Conservation (phyloP, 1,140 invertebrate genomes). For the Psix sp. region DNA sequence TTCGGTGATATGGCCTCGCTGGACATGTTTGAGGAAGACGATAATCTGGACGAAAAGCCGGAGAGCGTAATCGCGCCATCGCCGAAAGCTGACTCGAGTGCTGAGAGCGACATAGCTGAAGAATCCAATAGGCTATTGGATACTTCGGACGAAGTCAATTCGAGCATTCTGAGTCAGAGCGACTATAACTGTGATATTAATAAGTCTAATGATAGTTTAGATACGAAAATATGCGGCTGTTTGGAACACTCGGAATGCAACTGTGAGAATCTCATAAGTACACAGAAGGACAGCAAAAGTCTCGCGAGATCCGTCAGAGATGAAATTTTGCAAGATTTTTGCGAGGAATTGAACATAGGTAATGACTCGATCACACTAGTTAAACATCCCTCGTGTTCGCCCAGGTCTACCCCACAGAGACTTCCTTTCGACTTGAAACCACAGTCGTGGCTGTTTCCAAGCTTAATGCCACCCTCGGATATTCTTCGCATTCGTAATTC, state of each 20-base stretch:
- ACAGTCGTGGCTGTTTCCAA: constrained; percentile 64
- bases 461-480: constrained; percentile 71
- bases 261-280: constrained; percentile 53
- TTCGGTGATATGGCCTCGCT: constrained; percentile 64
- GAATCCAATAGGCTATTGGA: constrained; percentile 45
- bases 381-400: constrained; percentile 73
- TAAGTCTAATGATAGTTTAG: constrained; percentile 66
- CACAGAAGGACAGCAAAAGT: constrained; percentile 56
- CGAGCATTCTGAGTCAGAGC: constrained; percentile 69
- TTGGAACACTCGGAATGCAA: constrained; percentile 62
- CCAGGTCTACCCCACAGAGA: constrained; percentile 72
- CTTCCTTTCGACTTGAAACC: constrained; percentile 69
- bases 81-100: constrained; percentile 63
- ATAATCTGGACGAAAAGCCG: constrained; percentile 68
- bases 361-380: constrained; percentile 73
- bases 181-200: constrained; percentile 72
- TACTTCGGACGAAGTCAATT: constrained; percentile 61
- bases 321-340: constrained; percentile 75
- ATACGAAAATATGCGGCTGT: constrained; percentile 65
- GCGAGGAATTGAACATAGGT: constrained; percentile 73
- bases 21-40: constrained; percentile 71
- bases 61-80: constrained; percentile 61
- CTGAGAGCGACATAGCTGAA: constrained; percentile 66
- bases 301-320: constrained; percentile 72
- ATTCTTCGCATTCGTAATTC: constrained; percentile 73